These are phyloP conservation scores for Heliconius erato DNA, from an alignment of 2,888 invertebrate genomes.

Conservation along the genomic window DNA sequence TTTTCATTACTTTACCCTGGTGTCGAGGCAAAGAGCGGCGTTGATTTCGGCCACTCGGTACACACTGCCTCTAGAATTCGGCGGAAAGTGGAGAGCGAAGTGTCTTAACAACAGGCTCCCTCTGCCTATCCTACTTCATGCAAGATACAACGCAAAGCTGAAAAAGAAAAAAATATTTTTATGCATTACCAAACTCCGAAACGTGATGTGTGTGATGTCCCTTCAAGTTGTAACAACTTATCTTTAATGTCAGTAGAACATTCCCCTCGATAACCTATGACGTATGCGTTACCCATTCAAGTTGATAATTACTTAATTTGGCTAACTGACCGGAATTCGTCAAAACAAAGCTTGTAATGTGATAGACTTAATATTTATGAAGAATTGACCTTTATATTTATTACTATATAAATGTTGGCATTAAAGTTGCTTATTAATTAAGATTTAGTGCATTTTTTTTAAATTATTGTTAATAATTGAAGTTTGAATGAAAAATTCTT, in stretches of 20 bases:
- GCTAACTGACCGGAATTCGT: background rate
- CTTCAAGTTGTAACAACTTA: background rate
- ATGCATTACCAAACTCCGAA: background rate
- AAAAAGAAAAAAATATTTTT: background rate
- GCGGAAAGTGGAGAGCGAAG: no score
- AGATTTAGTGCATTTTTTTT: background rate
- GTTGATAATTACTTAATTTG: conserved; percentile 23
- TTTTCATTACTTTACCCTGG: no score
- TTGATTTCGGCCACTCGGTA: no score
- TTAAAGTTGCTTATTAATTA: no score
- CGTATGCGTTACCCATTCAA: conserved; percentile 11
- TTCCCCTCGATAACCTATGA: conserved; percentile 21
- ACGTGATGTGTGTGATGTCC: background rate
- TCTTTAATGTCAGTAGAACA: conserved; percentile 11
- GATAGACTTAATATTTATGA: background rate
- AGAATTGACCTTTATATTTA: background rate
- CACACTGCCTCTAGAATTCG: no score
- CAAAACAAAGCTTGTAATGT: background rate
- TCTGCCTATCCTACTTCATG: no score
- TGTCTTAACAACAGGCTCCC: no score
- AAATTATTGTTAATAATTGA: background rate
- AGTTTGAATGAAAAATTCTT: background rate
- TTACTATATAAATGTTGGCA: no score
- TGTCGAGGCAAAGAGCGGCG: no score
- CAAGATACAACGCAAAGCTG: no score